These are phyloP conservation scores for Enteromius trimaculatus DNA, from an alignment of 2,797 vertebrate species.

Conservation along the genomic window DNA sequence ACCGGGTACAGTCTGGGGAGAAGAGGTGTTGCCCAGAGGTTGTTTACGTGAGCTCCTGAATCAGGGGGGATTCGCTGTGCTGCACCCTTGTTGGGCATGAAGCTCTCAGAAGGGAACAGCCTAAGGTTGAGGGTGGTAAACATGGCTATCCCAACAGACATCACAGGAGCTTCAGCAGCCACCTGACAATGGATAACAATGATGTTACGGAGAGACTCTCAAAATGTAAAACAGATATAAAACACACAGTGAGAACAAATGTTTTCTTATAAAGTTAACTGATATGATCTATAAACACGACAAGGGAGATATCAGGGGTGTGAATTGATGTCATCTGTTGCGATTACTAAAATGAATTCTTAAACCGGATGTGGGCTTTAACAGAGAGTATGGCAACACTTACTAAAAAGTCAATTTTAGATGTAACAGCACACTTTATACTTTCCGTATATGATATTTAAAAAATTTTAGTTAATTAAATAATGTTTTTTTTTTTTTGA, in stretches of 20 bases:
- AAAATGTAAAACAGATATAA: not conserved
- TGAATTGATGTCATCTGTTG: not conserved
- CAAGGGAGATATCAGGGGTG: not conserved
- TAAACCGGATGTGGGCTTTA: not conserved
- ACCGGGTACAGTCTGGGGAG: conserved; percentile 62
- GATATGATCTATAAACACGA: not conserved
- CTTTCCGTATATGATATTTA: not conserved
- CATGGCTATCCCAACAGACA: conserved; percentile 73
- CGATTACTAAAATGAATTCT: not conserved
- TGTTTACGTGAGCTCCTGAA: conserved; percentile 80
- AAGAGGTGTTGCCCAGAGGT: conserved; percentile 72
- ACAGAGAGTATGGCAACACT: not conserved
- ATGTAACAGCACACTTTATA: not conserved
- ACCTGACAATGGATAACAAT: conserved; percentile 26
- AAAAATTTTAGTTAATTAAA: not conserved
- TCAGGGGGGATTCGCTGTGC: conserved; percentile 79
- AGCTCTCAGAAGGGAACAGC: conserved; percentile 77
- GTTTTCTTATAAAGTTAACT: not conserved
- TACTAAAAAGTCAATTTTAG: not conserved
- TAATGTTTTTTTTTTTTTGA: not conserved
- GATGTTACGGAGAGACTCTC: conserved; percentile 4
- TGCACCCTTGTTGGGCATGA: conserved; percentile 71
- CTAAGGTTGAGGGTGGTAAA: conserved; percentile 77
- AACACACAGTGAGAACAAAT: conserved; percentile 6
- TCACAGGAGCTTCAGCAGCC: conserved; percentile 54